Conservation (phyloP, 2,113 vertebrate genomes). For the Leptosomus discolor region DNA sequence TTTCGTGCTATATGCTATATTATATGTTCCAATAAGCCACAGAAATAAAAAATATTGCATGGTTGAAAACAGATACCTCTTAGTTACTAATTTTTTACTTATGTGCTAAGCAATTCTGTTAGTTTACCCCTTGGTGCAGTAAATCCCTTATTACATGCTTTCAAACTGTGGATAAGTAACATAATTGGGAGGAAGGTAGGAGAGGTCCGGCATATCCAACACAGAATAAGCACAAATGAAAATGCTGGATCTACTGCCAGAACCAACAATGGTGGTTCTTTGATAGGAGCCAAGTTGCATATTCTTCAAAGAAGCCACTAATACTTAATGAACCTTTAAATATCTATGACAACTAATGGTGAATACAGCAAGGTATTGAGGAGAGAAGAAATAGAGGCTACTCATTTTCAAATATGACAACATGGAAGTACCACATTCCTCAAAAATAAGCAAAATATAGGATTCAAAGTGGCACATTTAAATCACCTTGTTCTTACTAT, state of each 20-base stretch:
- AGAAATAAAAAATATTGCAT: not conserved
- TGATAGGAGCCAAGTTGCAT: not conserved
- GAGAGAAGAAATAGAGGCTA: not conserved
- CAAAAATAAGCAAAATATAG: not conserved
- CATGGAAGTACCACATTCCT: fast-evolving
- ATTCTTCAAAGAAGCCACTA: not conserved
- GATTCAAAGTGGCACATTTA: not conserved
- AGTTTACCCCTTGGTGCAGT: not conserved
- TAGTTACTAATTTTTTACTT: not conserved
- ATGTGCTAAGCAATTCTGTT: not conserved
- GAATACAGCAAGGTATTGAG: not conserved
- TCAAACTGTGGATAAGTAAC: not conserved
- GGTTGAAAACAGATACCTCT: not conserved
- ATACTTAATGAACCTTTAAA: not conserved
- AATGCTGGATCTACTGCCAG: not conserved
- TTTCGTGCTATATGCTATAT: not conserved
- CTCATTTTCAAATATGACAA: not conserved
- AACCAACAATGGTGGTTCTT: not conserved
- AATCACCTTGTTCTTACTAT: not conserved
- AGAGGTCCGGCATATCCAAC: not conserved
- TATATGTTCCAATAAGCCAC: not conserved
- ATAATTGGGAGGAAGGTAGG: not conserved
- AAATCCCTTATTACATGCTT: not conserved
- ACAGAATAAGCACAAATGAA: not conserved
- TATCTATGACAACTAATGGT: not conserved